Percentiles rank a stretch among this genome's conserved stretches.
Evolutionary conservation across 2,797 vertebrate species (phyloP).

Genomic region (Sorex maritimensis): DNA sequence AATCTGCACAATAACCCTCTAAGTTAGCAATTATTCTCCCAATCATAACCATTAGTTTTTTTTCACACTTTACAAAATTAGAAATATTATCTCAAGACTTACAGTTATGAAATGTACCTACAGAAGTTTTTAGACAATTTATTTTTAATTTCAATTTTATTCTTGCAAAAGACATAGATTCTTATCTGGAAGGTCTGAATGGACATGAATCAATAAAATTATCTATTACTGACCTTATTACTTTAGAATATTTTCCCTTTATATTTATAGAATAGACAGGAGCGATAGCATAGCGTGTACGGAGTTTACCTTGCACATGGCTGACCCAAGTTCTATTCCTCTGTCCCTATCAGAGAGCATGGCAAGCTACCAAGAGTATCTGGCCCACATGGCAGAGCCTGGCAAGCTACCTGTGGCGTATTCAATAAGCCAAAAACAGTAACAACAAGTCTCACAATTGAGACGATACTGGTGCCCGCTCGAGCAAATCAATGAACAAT

Average conservation of each 20-base stretch:
- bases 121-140: background rate
- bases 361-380: no score
- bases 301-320: no score
- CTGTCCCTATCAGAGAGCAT: no score
- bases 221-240: background rate
- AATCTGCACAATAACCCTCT: background rate
- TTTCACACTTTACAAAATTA: background rate
- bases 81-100: background rate
- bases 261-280: background rate
- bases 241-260: background rate
- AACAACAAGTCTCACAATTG: no score
- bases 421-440: no score
- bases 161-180: background rate
- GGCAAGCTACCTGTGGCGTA: no score
- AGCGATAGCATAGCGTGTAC: no score
- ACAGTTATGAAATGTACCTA: background rate
- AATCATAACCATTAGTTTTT: background rate
- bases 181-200: background rate
- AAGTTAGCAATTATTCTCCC: background rate
- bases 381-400: no score
- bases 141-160: background rate
- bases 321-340: no score
- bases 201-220: background rate
- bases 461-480: no score
- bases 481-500: no score